phyloP scores from a whole-genome alignment of 2,797 vertebrate species.

The Micropoecilia bifurca region DNA sequence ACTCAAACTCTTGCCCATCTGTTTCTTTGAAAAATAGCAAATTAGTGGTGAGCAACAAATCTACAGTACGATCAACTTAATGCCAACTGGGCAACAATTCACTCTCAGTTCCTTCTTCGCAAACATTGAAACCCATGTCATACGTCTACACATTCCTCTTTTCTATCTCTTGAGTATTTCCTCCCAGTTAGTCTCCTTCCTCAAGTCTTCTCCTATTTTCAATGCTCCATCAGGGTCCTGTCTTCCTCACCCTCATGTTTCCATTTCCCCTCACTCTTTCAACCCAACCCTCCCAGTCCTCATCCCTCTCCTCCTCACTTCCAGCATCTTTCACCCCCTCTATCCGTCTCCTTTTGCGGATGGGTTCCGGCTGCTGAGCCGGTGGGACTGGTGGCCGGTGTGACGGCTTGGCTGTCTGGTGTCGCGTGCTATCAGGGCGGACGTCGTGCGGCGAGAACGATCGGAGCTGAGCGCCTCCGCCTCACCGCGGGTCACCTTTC shows the following conservation, averaged over 20 bases:
- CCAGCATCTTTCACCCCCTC: conserved; percentile 29
- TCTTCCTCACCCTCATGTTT: conserved; percentile 34
- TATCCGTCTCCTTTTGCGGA: conserved; percentile 49
- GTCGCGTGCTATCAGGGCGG: conserved; percentile 88
- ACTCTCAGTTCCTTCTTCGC: conserved; percentile 13
- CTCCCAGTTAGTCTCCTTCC: conserved; percentile 22
- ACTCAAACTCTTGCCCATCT: background rate
- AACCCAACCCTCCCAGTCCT: conserved; percentile 39
- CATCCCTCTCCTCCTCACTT: conserved; percentile 22
- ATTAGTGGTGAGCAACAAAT: conserved; percentile 12
- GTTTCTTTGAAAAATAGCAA: conserved; percentile 18
- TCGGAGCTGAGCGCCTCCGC: conserved; percentile 93
- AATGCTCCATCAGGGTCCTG: conserved; percentile 57
- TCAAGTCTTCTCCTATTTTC: conserved; percentile 10
- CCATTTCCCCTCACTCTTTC: conserved; percentile 41
- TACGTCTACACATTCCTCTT: conserved; percentile 8
- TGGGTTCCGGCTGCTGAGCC: conserved; percentile 76
- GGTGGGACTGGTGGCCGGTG: conserved; percentile 79
- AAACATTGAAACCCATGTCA: conserved; percentile 8
- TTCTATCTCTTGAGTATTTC: background rate
- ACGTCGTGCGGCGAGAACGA: conserved; percentile 83
- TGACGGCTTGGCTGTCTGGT: conserved; percentile 94
- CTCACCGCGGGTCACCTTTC: conserved; percentile 98
- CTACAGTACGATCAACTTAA: conserved; percentile 3
- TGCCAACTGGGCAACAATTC: conserved; percentile 25